Evolutionary conservation across 2,797 vertebrate genomes (phyloP).

Genomic region (Scyliorhinus canicula): DNA sequence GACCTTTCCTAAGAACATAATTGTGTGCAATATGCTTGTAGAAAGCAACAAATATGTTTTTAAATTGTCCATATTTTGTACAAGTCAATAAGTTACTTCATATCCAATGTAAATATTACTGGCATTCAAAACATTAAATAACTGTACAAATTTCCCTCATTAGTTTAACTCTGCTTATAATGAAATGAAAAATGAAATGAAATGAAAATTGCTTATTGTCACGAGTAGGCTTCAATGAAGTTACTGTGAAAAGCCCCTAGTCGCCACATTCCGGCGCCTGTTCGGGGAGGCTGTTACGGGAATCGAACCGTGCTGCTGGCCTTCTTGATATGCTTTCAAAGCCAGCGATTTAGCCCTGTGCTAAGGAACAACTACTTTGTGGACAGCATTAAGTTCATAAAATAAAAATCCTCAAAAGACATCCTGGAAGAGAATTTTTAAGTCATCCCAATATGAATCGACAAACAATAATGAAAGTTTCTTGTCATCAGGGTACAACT

Average conservation of each 20-base stretch:
- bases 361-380: not conserved
- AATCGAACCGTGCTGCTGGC: no score
- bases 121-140: not conserved
- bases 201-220: no score
- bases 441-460: not conserved
- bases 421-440: not conserved
- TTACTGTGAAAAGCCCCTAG: no score
- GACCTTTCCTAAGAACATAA: not conserved
- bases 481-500: not conserved
- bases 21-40: not conserved
- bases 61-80: not conserved
- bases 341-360: no score
- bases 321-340: no score
- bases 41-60: not conserved
- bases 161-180: not conserved
- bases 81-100: not conserved
- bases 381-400: not conserved
- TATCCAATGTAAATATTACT: not conserved
- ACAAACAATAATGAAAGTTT: not conserved
- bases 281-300: no score
- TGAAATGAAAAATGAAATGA: no score
- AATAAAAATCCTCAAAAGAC: not conserved
- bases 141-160: not conserved
- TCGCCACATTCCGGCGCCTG: no score
- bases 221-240: no score